Conservation (phyloP, 2,797 vertebrate species). For the Craterocephalus amniculus region DNA sequence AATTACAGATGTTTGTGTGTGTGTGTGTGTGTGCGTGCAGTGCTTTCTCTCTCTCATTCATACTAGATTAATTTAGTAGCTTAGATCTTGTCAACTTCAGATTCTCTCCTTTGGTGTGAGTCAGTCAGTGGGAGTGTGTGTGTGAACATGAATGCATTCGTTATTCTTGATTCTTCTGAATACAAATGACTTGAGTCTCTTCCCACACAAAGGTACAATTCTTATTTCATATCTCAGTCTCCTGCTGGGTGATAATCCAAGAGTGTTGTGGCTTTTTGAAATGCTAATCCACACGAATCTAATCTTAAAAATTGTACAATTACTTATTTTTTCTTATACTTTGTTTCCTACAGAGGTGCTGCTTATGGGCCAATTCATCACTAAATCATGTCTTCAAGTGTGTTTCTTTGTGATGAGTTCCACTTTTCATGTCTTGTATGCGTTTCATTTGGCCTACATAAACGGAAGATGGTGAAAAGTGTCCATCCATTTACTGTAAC, state of each 20-base stretch:
- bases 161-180: slow-evolving; percentile 20
- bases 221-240: slow-evolving; percentile 16
- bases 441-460: not conserved
- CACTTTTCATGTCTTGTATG: not conserved
- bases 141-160: slow-evolving; percentile 33
- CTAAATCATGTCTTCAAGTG: not conserved
- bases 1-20: slow-evolving; percentile 19
- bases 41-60: slow-evolving; percentile 51
- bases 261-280: slow-evolving; percentile 18
- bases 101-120: slow-evolving; percentile 42
- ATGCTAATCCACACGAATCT: slow-evolving; percentile 20
- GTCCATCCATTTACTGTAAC: not conserved
- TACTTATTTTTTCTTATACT: not conserved
- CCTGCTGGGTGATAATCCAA: slow-evolving; percentile 28
- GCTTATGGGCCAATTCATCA: not conserved
- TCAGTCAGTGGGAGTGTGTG: slow-evolving; percentile 14
- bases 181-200: slow-evolving; percentile 27
- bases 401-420: not conserved
- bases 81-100: slow-evolving; percentile 63
- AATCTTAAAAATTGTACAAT: not conserved
- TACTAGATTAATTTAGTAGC: slow-evolving; percentile 65
- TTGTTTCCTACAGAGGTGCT: not conserved
- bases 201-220: slow-evolving; percentile 43
- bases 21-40: slow-evolving; percentile 28
- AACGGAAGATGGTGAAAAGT: not conserved